These are phyloP conservation scores for Ptilorrhoa leucosticta DNA, from an alignment of 2,113 vertebrate genomes.

Conservation along the genomic window DNA sequence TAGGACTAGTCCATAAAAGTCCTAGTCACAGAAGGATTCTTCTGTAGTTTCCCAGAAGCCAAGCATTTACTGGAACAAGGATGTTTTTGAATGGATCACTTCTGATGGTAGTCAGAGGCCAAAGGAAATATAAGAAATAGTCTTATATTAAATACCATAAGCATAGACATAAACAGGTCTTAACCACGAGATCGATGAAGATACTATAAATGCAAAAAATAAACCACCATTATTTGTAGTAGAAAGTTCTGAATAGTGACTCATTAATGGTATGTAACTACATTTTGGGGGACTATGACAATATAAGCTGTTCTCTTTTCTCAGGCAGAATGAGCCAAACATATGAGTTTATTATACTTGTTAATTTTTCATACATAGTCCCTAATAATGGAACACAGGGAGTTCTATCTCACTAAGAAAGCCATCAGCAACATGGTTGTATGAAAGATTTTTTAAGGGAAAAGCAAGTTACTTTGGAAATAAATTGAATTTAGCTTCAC, in stretches of 20 bases:
- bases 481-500: background rate
- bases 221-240: background rate
- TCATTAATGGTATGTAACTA: background rate
- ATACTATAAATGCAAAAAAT: background rate
- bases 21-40: background rate
- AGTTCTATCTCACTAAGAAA: background rate
- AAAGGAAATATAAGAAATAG: background rate
- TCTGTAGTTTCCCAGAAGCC: background rate
- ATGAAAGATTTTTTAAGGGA: background rate
- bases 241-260: background rate
- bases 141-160: background rate
- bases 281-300: background rate
- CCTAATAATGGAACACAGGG: background rate
- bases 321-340: background rate
- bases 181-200: background rate
- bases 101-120: background rate
- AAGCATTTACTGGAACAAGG: background rate
- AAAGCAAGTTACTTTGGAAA: background rate
- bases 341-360: background rate
- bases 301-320: background rate
- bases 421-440: background rate
- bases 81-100: background rate
- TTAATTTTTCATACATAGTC: background rate
- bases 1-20: background rate
- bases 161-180: background rate